Evolutionary conservation across 2,888 invertebrate species (phyloP), one percentile per base, ranked within the genome.

Genomic region (Archaeoteleia sp.): DNA sequence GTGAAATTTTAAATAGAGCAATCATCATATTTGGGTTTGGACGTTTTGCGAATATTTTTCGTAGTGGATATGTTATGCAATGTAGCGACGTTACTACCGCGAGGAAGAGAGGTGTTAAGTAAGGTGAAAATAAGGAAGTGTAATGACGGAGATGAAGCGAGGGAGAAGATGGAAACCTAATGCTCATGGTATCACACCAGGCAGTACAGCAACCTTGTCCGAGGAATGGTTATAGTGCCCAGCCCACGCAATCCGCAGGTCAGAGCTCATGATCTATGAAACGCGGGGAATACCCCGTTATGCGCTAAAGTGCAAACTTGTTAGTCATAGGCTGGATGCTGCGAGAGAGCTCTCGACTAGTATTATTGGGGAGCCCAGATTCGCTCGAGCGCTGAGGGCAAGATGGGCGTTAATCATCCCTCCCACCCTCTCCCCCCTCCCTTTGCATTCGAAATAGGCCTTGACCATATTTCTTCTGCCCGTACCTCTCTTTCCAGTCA

Each of bases 261-360:
- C 82, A 82, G 77, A 79, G 77, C 74, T 79, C 78, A 78, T 83
- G 83, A 84, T 83, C 81, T 81, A 83, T 82, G 81, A 77, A 75
- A 77, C 78, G 78, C 76, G 78, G 72, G 67, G 74, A 74, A 79
- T 78, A 73, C 76, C 75, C 84, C 84, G 84, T 84, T 84, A 84
- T 81, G 75, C 82, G 82, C 78, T 82, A 84, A 84, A 82, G 83
- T 84, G 83, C 82, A 84, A 84, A 84, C 83, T 84, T 83, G 83
- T 83, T 84, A 83, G 83, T 84, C 84, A 83, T 81, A 80, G 80
- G 75, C 74, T 73, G 74, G 46, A 46, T 14, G 25, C 23, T 39
- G 23, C 37, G 23, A 40, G 51, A n/a, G n/a, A n/a, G n/a, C n/a
- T n/a, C 30, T 66, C 46, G 51, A 51, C 46, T 49, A 30, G 55